Evolutionary conservation across 2,888 invertebrate genomes (phyloP), one percentile per base, ranked within the genome.

Genomic region (Ypsolopha scabrella): DNA sequence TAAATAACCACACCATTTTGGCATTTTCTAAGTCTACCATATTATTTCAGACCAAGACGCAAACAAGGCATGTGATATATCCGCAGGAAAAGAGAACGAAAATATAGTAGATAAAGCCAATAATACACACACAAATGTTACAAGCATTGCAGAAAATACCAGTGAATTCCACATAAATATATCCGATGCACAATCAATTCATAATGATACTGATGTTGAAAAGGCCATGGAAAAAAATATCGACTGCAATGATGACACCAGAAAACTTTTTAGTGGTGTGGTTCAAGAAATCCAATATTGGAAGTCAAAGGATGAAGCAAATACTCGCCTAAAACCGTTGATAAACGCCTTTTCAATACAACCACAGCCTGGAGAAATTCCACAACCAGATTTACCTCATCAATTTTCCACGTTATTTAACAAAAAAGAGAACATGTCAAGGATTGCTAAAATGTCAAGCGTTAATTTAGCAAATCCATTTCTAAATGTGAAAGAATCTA

Each of bases 221-320:
- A 34, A 38, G n/a, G 36, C 7, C 10, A 14, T 4, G 3, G 13
- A 36, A 11, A 36, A 47, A 9, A 51, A 11, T 14, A 43, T 38
- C 41, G 24, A 48, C 38, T 33, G n/a, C 7, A 33, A 11, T 6
- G 60, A 67, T 35, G 62, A 75, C 46, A 75, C 78, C 1, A 59
- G 61, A 0, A 60, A 54, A 7, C 60, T 78, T 46, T 58, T 73
- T 41, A 64, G 68, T 60, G 75, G 75, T 48, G 62, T 78, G 50
- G 58, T 72, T 53, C 70, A 65, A 51, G 78, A 78, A 63, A 62
- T 78, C 13, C 54, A 60, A 34, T 60, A 63, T 8, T 65, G 59
- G 53, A 60, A 68, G 53, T 55, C 58, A 34, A 54, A 58, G 46
- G 52, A 24, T 52, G 45, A 48, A 52, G n/a, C 9, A 33, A 24